Percentiles rank a stretch among this genome's conserved stretches.
phyloP scores from a whole-genome alignment of 2,888 invertebrate species.

The Sphaeridia pumilis region DNA sequence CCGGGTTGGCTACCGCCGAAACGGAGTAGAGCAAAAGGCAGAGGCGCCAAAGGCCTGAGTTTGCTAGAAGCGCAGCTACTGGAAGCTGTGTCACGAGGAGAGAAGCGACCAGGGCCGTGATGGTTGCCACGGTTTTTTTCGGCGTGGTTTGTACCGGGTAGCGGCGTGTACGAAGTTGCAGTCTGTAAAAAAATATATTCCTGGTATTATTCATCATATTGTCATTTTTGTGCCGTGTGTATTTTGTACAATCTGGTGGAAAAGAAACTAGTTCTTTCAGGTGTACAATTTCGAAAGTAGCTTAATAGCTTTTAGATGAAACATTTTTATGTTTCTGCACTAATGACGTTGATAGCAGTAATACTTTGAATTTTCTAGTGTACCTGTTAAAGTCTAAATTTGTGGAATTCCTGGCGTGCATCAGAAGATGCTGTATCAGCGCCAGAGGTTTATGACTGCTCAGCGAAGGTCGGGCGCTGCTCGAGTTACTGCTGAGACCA shows the following conservation, averaged over 20 bases:
- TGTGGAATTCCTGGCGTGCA: neutral
- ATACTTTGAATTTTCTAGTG: neutral
- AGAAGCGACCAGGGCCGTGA: conserved; percentile 31
- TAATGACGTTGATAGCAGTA: neutral
- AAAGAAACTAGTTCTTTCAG: too few relatives aligned
- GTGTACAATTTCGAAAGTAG: too few relatives aligned
- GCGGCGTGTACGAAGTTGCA: neutral
- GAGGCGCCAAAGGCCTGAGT: conserved; percentile 19
- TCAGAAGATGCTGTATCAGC: neutral
- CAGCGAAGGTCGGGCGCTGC: too few relatives aligned
- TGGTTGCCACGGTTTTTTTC: conserved; percentile 33
- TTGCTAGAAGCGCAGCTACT: conserved; percentile 24
- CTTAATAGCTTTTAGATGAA: neutral
- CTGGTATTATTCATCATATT: too few relatives aligned
- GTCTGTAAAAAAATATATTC: too few relatives aligned
- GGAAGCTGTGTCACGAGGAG: conserved; percentile 32
- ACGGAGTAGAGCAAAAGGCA: conserved; percentile 24
- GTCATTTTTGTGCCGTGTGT: too few relatives aligned
- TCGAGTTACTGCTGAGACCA: neutral
- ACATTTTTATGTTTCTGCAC: neutral
- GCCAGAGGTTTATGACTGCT: neutral
- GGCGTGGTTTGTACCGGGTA: conserved; percentile 25
- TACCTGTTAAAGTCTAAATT: neutral
- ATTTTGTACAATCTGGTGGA: too few relatives aligned
- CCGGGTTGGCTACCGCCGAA: conserved; percentile 30